Conservation (phyloP, 2,797 vertebrate species). For the Enteromius argenteus region DNA sequence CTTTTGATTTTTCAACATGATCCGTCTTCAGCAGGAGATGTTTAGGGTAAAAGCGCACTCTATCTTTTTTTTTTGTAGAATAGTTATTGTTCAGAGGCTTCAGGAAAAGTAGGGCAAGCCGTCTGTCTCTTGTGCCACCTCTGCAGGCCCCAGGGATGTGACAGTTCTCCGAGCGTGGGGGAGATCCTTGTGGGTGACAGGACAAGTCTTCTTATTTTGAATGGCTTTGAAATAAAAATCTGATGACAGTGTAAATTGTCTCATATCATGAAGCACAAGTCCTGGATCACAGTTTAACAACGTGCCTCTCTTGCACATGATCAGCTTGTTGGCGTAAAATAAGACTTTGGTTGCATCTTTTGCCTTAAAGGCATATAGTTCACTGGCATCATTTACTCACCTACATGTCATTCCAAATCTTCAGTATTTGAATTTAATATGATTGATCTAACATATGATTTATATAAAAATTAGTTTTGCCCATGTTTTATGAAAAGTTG, state of each 20-base stretch:
- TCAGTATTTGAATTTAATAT: background rate
- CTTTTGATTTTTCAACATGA: background rate
- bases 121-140: constrained; percentile 46
- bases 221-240: constrained; percentile 3
- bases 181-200: constrained; percentile 36
- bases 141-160: constrained; percentile 28
- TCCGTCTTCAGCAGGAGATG: background rate
- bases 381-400: background rate
- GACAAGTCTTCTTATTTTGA: background rate
- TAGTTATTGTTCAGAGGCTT: constrained; percentile 37
- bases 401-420: background rate
- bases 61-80: constrained; percentile 24
- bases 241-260: background rate
- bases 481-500: background rate
- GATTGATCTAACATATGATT: background rate
- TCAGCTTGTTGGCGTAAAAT: background rate
- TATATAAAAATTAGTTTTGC: background rate
- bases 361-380: background rate
- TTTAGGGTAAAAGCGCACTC: background rate
- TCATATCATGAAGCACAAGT: background rate
- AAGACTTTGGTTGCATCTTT: background rate
- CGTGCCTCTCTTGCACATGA: background rate
- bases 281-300: background rate
- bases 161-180: background rate
- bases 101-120: constrained; percentile 51